A percentile compares a stretch with the other conserved stretches of the same genome.
phyloP scores from a whole-genome alignment of 2,888 invertebrate species.

The Heliconius sara region DNA sequence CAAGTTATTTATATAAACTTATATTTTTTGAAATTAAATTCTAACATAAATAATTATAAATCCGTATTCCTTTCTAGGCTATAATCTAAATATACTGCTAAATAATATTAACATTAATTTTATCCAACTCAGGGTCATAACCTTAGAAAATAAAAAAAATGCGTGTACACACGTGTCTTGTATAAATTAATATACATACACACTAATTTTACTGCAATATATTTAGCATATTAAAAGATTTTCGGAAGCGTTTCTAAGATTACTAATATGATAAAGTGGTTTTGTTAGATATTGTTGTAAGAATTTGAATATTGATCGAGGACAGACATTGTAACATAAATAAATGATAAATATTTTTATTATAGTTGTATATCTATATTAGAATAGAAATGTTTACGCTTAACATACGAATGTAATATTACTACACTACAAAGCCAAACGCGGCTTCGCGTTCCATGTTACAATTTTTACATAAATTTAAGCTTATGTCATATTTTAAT shows the following conservation, averaged over 20 bases:
- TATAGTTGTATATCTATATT: neutral
- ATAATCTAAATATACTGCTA: neutral
- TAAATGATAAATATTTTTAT: neutral
- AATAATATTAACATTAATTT: neutral
- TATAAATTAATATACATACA: slow-evolving; percentile 1
- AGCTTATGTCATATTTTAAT: no score
- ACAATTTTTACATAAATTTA: no score
- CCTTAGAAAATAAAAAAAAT: neutral
- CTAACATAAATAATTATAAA: no score
- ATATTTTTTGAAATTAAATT: no score
- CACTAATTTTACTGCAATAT: neutral
- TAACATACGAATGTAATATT: no score
- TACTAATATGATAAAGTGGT: neutral
- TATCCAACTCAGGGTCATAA: slow-evolving; percentile 1
- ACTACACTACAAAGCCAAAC: no score
- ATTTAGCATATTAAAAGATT: neutral
- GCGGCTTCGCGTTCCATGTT: no score
- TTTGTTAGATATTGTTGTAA: neutral
- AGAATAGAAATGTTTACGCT: neutral
- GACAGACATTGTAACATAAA: neutral
- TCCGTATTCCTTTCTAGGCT: neutral
- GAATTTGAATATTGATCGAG: slow-evolving; percentile 7
- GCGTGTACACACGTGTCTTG: neutral
- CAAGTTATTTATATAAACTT: no score
- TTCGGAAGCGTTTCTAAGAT: neutral